These are phyloP conservation scores for Nestor notabilis DNA, from an alignment of 2,113 vertebrate species.

Conservation along the genomic window DNA sequence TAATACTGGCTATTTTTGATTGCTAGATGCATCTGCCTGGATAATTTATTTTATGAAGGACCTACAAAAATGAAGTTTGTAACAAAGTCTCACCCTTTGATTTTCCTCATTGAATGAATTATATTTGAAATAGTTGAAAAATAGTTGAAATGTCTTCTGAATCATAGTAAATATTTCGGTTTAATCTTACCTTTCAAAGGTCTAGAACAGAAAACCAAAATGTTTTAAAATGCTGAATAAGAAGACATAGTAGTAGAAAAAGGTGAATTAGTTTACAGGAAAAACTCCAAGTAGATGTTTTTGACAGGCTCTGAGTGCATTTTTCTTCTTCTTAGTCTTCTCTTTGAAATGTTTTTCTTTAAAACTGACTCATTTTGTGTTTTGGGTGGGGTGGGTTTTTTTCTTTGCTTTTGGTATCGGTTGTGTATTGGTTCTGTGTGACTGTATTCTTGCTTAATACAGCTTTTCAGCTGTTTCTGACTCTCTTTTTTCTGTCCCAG, in stretches of 20 bases:
- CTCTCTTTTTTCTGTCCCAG: not conserved
- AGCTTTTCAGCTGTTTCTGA: not conserved
- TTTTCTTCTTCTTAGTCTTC: not conserved
- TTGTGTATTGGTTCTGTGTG: not conserved
- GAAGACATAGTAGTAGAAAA: not conserved
- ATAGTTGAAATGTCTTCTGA: not conserved
- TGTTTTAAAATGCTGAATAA: not conserved
- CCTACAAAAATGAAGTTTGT: not conserved
- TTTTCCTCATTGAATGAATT: not conserved
- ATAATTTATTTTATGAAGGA: not conserved
- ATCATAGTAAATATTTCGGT: not conserved
- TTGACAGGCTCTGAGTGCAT: not conserved
- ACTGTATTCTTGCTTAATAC: not conserved
- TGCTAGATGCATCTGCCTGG: not conserved
- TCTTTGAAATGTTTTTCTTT: not conserved
- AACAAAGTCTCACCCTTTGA: not conserved
- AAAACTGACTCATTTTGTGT: fast-evolving
- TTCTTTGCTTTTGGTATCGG: not conserved
- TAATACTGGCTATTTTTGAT: not conserved
- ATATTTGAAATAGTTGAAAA: not conserved
- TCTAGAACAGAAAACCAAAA: not conserved
- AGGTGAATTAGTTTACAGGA: not conserved
- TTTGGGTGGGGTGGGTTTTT: not conserved
- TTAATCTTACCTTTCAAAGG: not conserved
- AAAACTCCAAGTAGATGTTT: not conserved